Evolutionary conservation across 2,797 vertebrate genomes (phyloP).

Genomic region (Sphenodon punctatus): DNA sequence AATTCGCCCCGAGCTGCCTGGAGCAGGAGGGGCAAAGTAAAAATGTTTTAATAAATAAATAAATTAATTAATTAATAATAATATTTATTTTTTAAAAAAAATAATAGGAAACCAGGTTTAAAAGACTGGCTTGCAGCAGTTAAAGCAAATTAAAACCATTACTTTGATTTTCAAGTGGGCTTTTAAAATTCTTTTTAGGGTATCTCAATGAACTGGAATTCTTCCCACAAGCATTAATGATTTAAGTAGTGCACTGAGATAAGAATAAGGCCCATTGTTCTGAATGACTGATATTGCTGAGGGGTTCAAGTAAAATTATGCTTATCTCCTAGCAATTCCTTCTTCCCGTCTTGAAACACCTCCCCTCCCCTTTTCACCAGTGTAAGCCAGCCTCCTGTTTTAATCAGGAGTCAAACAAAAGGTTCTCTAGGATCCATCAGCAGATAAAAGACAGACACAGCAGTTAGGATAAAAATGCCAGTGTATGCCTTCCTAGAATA

Average conservation of each 20-base stretch:
- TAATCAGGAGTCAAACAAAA: background rate
- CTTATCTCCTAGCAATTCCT: constrained; percentile 62
- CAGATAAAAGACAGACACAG: constrained; percentile 41
- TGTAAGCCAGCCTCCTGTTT: constrained; percentile 13
- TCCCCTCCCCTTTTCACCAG: constrained; percentile 32
- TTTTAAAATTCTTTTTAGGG: constrained; percentile 68
- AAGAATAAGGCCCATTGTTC: constrained; percentile 64
- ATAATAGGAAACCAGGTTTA: too few relatives aligned
- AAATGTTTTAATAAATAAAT: too few relatives aligned
- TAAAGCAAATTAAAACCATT: constrained; percentile 37
- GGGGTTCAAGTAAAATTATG: constrained; percentile 65
- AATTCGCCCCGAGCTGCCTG: too few relatives aligned
- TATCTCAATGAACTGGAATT: constrained; percentile 51
- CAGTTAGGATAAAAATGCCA: constrained; percentile 21
- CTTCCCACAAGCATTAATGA: constrained; percentile 67
- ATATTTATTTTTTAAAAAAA: too few relatives aligned
- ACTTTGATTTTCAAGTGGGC: constrained; percentile 9
- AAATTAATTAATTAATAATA: too few relatives aligned
- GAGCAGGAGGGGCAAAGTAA: too few relatives aligned
- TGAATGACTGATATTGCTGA: constrained; percentile 49
- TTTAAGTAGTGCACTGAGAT: constrained; percentile 67
- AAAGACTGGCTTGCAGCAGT: constrained; percentile 15
- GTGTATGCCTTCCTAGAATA: background rate
- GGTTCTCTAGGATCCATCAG: background rate
- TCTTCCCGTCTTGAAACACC: constrained; percentile 48